These are phyloP conservation scores for Psophia crepitans DNA, from an alignment of 2,113 vertebrate species.

Conservation along the genomic window DNA sequence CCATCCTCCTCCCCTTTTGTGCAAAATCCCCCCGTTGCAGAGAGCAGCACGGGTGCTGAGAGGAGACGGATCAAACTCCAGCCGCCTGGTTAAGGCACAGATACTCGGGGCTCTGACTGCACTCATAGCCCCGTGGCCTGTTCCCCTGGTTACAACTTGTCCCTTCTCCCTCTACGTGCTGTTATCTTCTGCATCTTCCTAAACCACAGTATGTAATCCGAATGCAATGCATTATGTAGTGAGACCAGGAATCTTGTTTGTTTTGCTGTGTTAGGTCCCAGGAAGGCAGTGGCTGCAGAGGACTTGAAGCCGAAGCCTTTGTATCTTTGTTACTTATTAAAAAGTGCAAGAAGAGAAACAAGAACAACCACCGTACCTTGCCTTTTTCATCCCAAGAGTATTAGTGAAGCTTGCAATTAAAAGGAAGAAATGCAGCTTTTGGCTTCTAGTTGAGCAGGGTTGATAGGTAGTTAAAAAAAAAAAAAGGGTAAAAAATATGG, in stretches of 20 bases:
- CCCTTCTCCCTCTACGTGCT: not conserved
- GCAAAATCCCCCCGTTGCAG: not conserved
- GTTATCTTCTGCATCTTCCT: not conserved
- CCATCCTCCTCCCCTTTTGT: not conserved
- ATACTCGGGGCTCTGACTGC: not conserved
- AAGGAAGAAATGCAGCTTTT: not conserved
- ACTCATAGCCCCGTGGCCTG: not conserved
- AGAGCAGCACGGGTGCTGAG: fast-evolving
- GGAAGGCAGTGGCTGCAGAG: not conserved
- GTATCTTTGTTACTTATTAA: not conserved
- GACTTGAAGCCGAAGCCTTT: not conserved
- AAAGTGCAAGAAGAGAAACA: not conserved
- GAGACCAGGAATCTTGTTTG: not conserved
- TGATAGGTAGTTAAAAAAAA: not conserved
- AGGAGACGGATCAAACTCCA: not conserved
- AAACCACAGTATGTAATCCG: not conserved
- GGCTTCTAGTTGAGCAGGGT: not conserved
- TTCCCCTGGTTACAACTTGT: not conserved
- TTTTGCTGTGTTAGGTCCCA: not conserved
- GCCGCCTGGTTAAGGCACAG: not conserved
- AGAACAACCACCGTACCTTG: not conserved
- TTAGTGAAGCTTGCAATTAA: not conserved
- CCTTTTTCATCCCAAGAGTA: not conserved
- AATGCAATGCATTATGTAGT: not conserved
- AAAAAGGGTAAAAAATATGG: not conserved